Percentiles rank a stretch among this genome's conserved stretches.
Evolutionary conservation across 1,140 invertebrate genomes (phyloP).

Genomic region (Drosophila ironensis): DNA sequence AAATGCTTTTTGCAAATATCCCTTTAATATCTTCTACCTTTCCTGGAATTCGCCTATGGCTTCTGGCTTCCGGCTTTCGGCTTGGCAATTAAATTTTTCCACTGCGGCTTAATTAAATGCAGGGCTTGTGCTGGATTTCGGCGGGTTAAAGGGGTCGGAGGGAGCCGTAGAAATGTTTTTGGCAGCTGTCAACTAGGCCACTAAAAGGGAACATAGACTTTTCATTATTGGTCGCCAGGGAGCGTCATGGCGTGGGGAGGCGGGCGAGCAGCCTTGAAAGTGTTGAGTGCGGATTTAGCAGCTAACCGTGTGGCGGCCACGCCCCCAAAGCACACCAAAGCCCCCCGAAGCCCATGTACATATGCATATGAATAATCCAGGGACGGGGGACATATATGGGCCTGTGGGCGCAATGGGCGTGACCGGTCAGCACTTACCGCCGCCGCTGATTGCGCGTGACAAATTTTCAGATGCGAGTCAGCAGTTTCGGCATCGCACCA

Average conservation of each 20-base stretch:
- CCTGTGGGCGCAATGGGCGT: conserved; percentile 1
- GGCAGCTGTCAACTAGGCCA: conserved; percentile 52
- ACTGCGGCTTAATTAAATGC: conserved; percentile 46
- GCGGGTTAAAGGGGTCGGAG: conserved; percentile 16
- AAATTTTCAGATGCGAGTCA: conserved; percentile 66
- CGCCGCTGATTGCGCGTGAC: conserved; percentile 65
- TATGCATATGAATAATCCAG: conserved; percentile 43
- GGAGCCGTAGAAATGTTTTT: conserved; percentile 44
- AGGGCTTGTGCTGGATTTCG: conserved; percentile 39
- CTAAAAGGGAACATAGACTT: conserved; percentile 34
- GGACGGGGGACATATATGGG: neutral
- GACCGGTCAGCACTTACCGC: conserved; percentile 49
- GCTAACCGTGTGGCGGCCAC: no score
- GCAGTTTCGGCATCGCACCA: conserved; percentile 55
- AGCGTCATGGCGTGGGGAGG: neutral
- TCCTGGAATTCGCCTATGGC: conserved; percentile 6
- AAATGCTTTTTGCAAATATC: neutral
- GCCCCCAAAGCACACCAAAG: neutral
- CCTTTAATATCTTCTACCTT: neutral
- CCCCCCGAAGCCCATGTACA: neutral
- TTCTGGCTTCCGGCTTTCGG: neutral
- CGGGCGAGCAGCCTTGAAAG: conserved; percentile 48
- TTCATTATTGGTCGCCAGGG: conserved; percentile 44
- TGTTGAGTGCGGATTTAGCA: conserved; percentile 23
- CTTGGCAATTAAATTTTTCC: conserved; percentile 27